A percentile compares a stretch with the other conserved stretches of the same genome.
These are phyloP conservation scores for Harpagus bidentatus DNA, from an alignment of 2,113 vertebrate genomes.

Conservation along the genomic window DNA sequence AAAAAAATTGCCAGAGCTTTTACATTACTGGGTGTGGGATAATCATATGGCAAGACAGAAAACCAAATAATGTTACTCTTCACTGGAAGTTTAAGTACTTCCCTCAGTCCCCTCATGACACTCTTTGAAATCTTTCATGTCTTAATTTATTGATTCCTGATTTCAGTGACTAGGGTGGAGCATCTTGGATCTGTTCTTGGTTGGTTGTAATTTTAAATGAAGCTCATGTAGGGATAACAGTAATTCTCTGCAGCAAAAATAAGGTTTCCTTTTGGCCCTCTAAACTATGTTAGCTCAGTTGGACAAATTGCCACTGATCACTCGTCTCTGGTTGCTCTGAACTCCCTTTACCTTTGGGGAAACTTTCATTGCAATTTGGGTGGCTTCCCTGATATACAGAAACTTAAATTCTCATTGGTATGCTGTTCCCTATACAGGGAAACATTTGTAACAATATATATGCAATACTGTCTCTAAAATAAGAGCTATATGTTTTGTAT, in stretches of 20 bases:
- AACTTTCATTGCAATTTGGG: neutral
- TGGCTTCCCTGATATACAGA: neutral
- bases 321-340: neutral
- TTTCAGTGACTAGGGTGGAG: neutral
- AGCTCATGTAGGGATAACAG: neutral
- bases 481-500: neutral
- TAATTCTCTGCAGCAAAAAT: neutral
- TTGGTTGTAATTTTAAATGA: neutral
- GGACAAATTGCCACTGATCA: neutral
- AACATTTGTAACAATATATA: neutral
- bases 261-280: neutral
- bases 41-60: neutral
- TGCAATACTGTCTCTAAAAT: neutral
- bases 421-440: neutral
- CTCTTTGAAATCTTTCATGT: neutral
- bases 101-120: neutral
- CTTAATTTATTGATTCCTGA: neutral
- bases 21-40: neutral
- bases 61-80: neutral
- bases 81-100: neutral
- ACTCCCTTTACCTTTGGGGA: neutral
- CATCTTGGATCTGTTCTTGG: neutral
- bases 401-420: neutral
- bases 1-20: neutral
- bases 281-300: neutral